These are phyloP conservation scores for Melanotaenia parkinsoni DNA, from an alignment of 2,797 vertebrate species.

Conservation along the genomic window DNA sequence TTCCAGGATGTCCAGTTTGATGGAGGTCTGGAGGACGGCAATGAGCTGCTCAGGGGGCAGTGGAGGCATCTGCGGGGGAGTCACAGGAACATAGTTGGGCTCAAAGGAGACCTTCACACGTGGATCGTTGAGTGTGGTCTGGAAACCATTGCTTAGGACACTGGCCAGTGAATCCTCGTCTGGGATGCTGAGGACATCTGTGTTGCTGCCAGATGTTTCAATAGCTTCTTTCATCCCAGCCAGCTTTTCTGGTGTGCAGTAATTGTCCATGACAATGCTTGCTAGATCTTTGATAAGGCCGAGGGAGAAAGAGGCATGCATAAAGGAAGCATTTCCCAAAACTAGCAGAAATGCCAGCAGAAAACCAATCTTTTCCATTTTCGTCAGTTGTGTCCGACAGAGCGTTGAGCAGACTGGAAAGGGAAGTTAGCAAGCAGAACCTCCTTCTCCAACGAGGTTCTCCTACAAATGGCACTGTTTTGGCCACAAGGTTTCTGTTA, in stretches of 20 bases:
- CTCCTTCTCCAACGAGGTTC: constrained; percentile 62
- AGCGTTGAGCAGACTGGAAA: constrained; percentile 16
- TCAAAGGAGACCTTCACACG: constrained; percentile 90
- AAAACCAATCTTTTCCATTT: constrained; percentile 75
- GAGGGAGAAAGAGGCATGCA: constrained; percentile 78
- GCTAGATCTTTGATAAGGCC: constrained; percentile 89
- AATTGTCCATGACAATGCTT: constrained; percentile 91
- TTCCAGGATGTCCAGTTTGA: constrained; percentile 88
- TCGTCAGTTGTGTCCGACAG: constrained; percentile 7
- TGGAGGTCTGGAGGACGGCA: constrained; percentile 82
- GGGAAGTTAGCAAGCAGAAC: constrained; percentile 40
- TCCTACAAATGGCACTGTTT: constrained; percentile 76
- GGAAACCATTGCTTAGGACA: constrained; percentile 87
- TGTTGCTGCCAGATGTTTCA: constrained; percentile 85
- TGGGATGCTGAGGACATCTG: constrained; percentile 88
- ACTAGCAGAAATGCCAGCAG: constrained; percentile 68
- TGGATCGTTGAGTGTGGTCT: constrained; percentile 87
- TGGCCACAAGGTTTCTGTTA: constrained; percentile 76
- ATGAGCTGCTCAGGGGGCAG: constrained; percentile 86
- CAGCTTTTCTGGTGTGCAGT: constrained; percentile 94
- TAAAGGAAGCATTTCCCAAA: constrained; percentile 59
- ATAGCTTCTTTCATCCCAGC: constrained; percentile 91
- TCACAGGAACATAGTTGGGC: constrained; percentile 77
- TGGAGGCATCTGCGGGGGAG: constrained; percentile 59
- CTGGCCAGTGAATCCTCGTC: constrained; percentile 86